phyloP scores from a whole-genome alignment of 1,140 invertebrate genomes.

The Caenorhabditis remanei region DNA sequence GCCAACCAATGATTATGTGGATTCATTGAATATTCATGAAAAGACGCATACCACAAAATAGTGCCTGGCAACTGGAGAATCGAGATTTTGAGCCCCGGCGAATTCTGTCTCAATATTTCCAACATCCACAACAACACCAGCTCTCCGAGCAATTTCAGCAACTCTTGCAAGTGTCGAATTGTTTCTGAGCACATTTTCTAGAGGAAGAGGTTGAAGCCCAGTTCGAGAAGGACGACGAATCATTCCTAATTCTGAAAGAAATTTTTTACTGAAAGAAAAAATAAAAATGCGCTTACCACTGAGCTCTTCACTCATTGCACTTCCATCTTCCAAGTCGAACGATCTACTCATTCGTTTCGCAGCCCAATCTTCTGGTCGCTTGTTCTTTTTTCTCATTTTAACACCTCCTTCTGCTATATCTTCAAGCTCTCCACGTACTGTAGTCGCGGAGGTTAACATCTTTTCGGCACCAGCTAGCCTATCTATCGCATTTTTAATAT shows the following conservation, averaged over 20 bases:
- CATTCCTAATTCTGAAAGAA: not conserved
- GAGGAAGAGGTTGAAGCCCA: constrained; percentile 31
- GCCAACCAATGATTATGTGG: not conserved
- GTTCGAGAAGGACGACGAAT: constrained; percentile 18
- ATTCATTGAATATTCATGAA: constrained; percentile 42
- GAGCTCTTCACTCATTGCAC: constrained; percentile 41
- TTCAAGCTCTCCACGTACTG: not conserved
- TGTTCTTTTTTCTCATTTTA: constrained; percentile 46
- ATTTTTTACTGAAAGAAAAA: not conserved
- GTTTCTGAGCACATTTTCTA: constrained; percentile 58
- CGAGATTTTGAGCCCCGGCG: constrained; percentile 58
- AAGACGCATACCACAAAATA: constrained; percentile 67
- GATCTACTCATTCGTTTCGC: constrained; percentile 75
- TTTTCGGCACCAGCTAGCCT: constrained; percentile 57
- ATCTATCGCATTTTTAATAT: constrained; percentile 79
- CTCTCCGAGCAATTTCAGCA: constrained; percentile 65
- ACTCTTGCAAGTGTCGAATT: constrained; percentile 67
- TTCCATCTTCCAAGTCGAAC: constrained; percentile 69
- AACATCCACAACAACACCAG: constrained; percentile 65
- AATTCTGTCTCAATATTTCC: constrained; percentile 66
- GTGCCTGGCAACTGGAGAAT: constrained; percentile 61
- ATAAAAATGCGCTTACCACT: constrained; percentile 1
- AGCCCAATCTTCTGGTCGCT: constrained; percentile 68
- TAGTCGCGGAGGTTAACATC: not conserved
- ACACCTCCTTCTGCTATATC: constrained; percentile 54